Percentiles rank a stretch among this genome's conserved stretches.
Evolutionary conservation across 2,888 invertebrate species (phyloP).

Genomic region (Tortricodes alternella): DNA sequence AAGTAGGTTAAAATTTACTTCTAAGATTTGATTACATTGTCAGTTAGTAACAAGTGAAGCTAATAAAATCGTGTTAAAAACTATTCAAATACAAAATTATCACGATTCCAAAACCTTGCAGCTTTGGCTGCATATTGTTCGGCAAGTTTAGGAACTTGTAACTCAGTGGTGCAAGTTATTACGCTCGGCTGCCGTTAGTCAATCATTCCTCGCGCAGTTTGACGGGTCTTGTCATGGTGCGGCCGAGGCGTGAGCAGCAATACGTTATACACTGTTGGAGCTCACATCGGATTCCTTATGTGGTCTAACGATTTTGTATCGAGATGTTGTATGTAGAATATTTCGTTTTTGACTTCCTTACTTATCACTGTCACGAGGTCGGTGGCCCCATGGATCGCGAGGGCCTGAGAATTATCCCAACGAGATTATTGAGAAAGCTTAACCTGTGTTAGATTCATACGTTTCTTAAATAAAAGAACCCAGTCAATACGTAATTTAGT

Average conservation of each 20-base stretch:
- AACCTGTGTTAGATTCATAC: too few species aligned
- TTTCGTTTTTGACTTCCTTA: neutral
- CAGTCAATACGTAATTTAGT: too few species aligned
- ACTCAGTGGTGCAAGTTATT: constrained; percentile 26
- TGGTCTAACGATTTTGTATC: constrained; percentile 7
- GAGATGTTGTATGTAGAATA: neutral
- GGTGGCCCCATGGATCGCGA: too few species aligned
- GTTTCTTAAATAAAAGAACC: too few species aligned
- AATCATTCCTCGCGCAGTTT: constrained; percentile 44
- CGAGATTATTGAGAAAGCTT: too few species aligned
- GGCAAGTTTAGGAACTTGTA: neutral
- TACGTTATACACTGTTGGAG: constrained; percentile 41
- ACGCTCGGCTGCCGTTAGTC: constrained; percentile 44
- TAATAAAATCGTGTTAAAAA: too few species aligned
- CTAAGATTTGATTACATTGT: too few species aligned
- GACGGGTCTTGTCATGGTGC: constrained; percentile 46
- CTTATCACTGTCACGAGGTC: too few species aligned
- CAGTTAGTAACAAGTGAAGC: too few species aligned
- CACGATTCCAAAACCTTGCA: neutral
- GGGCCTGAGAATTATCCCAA: too few species aligned
- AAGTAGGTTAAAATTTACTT: too few species aligned
- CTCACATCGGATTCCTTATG: constrained; percentile 10
- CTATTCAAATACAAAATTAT: neutral
- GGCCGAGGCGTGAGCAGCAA: constrained; percentile 46
- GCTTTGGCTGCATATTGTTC: neutral